phyloP scores from a whole-genome alignment of 2,797 vertebrate genomes.

The Zalophus californianus region DNA sequence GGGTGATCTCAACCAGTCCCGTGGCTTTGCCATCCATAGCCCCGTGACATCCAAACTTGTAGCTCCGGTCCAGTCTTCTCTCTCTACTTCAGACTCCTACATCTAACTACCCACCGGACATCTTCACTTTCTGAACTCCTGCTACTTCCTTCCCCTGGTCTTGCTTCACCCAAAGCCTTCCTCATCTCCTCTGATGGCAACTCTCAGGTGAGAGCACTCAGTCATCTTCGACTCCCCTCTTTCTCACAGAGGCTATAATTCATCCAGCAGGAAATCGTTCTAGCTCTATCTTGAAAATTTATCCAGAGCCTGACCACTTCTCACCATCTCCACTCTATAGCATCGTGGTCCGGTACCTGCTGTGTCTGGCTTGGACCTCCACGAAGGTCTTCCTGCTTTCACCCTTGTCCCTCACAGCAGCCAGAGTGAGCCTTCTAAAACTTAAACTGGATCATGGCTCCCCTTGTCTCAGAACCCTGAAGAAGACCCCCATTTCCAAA shows the following conservation, averaged over 20 bases:
- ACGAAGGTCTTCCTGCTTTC: not conserved
- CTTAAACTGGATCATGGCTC: not conserved
- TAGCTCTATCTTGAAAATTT: not conserved
- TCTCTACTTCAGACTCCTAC: not conserved
- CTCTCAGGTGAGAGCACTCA: not conserved
- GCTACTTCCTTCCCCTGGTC: not conserved
- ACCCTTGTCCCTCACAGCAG: not conserved
- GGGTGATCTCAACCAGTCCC: not conserved
- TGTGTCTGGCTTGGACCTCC: not conserved
- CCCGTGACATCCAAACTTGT: not conserved
- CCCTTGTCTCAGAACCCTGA: not conserved
- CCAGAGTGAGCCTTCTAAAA: not conserved
- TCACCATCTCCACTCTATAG: accelerated
- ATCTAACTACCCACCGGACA: not conserved
- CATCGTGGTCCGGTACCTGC: not conserved
- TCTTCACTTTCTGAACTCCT: not conserved
- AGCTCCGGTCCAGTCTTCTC: not conserved
- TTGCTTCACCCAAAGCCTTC: not conserved
- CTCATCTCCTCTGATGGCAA: not conserved
- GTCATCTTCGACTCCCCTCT: not conserved
- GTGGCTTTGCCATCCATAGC: not conserved
- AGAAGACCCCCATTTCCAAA: not conserved
- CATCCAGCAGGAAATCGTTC: not conserved
- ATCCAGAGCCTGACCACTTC: not conserved
- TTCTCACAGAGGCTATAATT: not conserved